phyloP scores from a whole-genome alignment of 1,140 invertebrate genomes.

The Frieseomelitta varia region DNA sequence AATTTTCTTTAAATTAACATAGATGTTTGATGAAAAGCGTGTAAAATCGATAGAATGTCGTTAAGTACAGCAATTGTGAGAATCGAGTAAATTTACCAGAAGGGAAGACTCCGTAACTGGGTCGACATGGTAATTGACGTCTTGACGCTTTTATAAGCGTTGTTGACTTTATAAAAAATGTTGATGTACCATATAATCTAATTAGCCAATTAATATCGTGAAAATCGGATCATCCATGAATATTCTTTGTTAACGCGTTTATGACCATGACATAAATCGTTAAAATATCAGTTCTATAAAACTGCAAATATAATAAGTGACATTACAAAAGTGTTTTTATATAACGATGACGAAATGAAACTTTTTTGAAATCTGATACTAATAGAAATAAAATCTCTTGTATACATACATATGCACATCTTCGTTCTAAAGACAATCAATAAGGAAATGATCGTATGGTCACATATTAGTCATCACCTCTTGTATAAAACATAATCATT shows the following conservation, averaged over 20 bases:
- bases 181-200: conserved; percentile 50
- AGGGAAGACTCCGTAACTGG: background rate
- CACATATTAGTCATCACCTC: conserved; percentile 61
- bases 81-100: conserved; percentile 1
- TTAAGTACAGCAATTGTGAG: background rate
- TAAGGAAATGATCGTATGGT: conserved; percentile 58
- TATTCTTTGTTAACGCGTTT: conserved; percentile 11
- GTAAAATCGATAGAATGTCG: background rate
- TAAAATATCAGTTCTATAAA: background rate
- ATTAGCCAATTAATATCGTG: conserved; percentile 52
- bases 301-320: background rate
- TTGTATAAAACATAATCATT: conserved; percentile 46
- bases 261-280: background rate
- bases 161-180: conserved; percentile 47
- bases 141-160: conserved; percentile 18
- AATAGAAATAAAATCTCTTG: conserved; percentile 1
- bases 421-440: conserved; percentile 39
- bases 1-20: background rate
- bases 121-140: conserved; percentile 24
- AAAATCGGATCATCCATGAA: conserved; percentile 50
- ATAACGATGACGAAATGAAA: background rate
- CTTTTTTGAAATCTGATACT: conserved; percentile 12
- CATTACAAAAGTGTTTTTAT: background rate
- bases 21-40: background rate
- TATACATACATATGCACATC: background rate